Base-by-base conservation (phyloP, 2,888 invertebrate species). In the Amiota communis region DNA sequence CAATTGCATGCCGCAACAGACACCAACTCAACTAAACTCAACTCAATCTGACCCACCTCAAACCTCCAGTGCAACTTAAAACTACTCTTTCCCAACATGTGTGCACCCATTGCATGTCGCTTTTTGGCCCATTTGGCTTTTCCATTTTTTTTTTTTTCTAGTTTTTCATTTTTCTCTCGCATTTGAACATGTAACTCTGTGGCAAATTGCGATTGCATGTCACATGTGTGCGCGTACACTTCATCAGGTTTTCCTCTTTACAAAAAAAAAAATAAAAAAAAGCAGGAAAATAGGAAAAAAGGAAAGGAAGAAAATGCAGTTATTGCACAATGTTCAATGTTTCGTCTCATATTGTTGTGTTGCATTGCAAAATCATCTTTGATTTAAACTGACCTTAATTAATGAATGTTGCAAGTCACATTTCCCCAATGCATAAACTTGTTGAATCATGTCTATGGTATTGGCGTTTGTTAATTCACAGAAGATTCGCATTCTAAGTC, bases 1-100 rank as follows among this genome's bases (percentile, higher is more conserved):
- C 51, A 68, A 68, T 46, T 53, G 67, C 67, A 68, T 51, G 51
- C 67, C 67, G 48, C 67, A 68, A 20, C 2, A 20, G 23, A 12
- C 61, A 20, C 17, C 20, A 17, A 61, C 61, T 20, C 12, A 12
- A 53, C 12, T n/a, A 4, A 53, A 12, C 12, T n/a, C 6, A 53
- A 53, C 53, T 36, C 36, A 36, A 6, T 36, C 36, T 36, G 36
- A 36, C 36, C 36, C 6, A 36, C 36, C 36, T 36, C 36, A 36
- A 6, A 36, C 36, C 36, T 36, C 36, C 36, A 36, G 36, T 36
- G 36, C 36, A 36, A 36, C 36, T 36, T 36, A 6, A 36, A 36
- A 36, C 36, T 0, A 36, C 36, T 36, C 36, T 6, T 53, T 4
- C 53, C 53, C n/a, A 53, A 2, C 8, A 6, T 53, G 13, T 12